Conservation (phyloP, 2,113 vertebrate genomes). For the Euleptes europaea region DNA sequence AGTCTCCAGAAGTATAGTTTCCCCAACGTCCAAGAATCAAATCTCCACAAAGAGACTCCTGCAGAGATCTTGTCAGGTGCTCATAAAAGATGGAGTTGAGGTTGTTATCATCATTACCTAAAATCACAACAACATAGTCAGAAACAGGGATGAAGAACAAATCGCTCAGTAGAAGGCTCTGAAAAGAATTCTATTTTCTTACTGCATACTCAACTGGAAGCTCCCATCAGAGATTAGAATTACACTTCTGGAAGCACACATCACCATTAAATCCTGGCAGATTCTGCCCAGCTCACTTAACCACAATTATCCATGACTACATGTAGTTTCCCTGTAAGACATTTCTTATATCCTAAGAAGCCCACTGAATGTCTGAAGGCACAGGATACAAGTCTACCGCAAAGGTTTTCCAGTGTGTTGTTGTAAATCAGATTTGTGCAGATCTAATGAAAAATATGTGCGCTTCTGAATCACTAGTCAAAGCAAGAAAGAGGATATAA, state of each 20-base stretch:
- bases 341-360: not conserved
- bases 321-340: not conserved
- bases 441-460: too few relatives aligned
- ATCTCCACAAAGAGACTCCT: constrained; percentile 94
- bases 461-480: too few relatives aligned
- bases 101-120: constrained; percentile 95
- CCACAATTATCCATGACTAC: not conserved
- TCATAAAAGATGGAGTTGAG: constrained; percentile 98
- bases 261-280: not conserved
- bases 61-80: constrained; percentile 94
- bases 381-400: not conserved
- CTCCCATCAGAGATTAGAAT: not conserved
- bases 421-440: too few relatives aligned
- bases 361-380: not conserved
- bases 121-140: constrained; percentile 35
- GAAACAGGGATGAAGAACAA: constrained; percentile 9
- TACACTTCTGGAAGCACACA: not conserved
- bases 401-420: too few relatives aligned
- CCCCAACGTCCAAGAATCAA: constrained; percentile 95
- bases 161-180: not conserved
- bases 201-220: not conserved
- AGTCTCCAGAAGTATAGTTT: constrained; percentile 93
- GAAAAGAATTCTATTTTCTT: not conserved
- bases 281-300: not conserved
- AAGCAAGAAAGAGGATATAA: too few relatives aligned